Evolutionary conservation across 2,888 invertebrate genomes (phyloP), one percentile per base, ranked within the genome.

Genomic region (Pedicia rivosa): DNA sequence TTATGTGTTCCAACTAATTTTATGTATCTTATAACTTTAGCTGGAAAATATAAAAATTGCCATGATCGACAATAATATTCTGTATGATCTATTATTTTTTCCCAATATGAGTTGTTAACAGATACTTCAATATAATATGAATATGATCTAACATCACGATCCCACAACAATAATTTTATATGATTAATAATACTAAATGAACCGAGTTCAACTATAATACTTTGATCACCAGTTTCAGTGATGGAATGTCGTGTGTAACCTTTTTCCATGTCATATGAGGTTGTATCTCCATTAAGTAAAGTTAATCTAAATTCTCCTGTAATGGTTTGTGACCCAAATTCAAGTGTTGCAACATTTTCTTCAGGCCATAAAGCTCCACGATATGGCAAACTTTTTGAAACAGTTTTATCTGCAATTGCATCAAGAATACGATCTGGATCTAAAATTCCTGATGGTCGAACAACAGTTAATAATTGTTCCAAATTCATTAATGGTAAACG

Each of bases 41-140:
- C 73, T 47, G 78, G 73, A 63, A 98, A 98, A 65, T 86, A 92
- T 34, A 98, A 71, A 56, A 77, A 78, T 65, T 98, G 98, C 90
- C 91, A 94, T 13, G 94, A 94, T 41, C 98, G 78, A 58, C 98
- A 98, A 56, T 80, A 78, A 65, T 83, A 92, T 45, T 75, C 68
- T 44, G 83, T 80, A 66, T 97, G 84, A 64, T 98, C 95, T 42
- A 95, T 73, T 37, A 98, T 80, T 40, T 82, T 73, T 43, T 84
- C 77, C 94, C 97, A 98, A 59, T 94, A 87, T 57, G 79, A 80
- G 59, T 88, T 82, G 66, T 97, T 91, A 64, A 92, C 86, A 0
- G 92, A 94, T 19, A 91, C 86, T 58, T 90, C 91, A 22, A 60
- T 51, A 29, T 49, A 57, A 42, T 59, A 61, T 2, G 57, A 59